Base-by-base conservation (phyloP, 2,888 invertebrate species). In the Harpalus rubripes region DNA sequence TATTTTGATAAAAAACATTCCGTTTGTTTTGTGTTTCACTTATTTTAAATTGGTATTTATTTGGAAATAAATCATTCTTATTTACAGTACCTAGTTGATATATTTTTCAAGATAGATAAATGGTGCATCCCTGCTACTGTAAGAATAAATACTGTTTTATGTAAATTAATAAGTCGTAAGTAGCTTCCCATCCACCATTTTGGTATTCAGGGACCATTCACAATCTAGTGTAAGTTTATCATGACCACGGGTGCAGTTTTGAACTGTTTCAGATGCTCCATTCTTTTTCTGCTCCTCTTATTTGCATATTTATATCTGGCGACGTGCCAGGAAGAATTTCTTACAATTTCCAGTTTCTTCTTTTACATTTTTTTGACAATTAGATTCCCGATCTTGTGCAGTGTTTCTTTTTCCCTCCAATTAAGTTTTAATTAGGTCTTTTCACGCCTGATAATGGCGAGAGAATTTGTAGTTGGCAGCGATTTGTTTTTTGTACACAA, bases 241-340 rank as follows among this genome's bases (percentile, higher is more conserved):
- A 10, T 44, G 16, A 44, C 72, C 72, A 74, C 72, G 44, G 72
- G 44, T 74, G 72, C 72, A 74, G 72, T 74, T 68, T 63, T 39
- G 39, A 68, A 68, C 68, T 15, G 39, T 68, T 68, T 39, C 68
- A 68, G 68, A 68, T 39, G 22, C 63, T 63, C 22, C 22, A 6
- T 61, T 12, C 39, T 68, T 68, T 16, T 74, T 74, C 15, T 15
- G 16, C 12, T 12, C 41, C 8, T 12, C n/a, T 18, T 52, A 74
- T 74, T 74, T 74, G 72, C 72, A 74, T 74, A 74, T 74, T 74
- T 74, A 74, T 74, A 74, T 8, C 72, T 74, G 72, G 72, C 72
- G 12, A 1, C 52, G 7, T 52, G 72, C 72, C 72, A 74, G 16
- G 16, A 16, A 44, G 68, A 44, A 72, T n/a, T 72, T 16, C 72